These are phyloP conservation scores for Gouania willdenowi DNA, from an alignment of 2,797 vertebrate genomes.

Conservation along the genomic window DNA sequence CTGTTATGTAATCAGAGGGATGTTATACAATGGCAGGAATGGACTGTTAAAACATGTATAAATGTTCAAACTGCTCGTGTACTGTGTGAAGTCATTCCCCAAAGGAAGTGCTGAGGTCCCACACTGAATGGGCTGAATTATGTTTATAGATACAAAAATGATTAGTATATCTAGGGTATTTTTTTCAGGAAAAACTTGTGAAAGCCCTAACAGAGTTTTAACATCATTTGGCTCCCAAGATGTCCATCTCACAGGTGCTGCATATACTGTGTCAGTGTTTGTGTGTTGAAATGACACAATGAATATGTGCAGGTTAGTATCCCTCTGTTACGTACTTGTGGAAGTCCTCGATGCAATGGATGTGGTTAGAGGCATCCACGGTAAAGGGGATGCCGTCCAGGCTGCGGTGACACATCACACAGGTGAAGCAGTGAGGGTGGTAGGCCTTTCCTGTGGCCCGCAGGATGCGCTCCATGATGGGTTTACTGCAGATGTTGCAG, in stretches of 20 bases:
- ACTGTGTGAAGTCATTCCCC: slow-evolving; percentile 7
- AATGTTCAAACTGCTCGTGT: slow-evolving; percentile 4
- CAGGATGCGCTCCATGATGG: slow-evolving; percentile 98
- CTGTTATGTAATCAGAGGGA: slow-evolving; percentile 34
- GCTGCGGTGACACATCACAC: slow-evolving; percentile 93
- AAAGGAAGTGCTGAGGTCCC: slow-evolving; percentile 13
- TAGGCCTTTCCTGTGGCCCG: slow-evolving; percentile 95
- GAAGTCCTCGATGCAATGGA: slow-evolving; percentile 99
- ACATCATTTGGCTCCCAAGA: too few relatives aligned
- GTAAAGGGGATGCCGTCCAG: slow-evolving; percentile 97
- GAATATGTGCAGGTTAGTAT: too few relatives aligned
- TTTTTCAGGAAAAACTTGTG: too few relatives aligned
- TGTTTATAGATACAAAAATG: too few relatives aligned
- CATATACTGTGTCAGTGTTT: too few relatives aligned
- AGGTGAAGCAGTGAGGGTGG: slow-evolving; percentile 98
- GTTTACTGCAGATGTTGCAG: slow-evolving; percentile 90
- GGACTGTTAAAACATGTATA: slow-evolving; percentile 9
- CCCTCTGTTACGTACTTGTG: slow-evolving; percentile 91
- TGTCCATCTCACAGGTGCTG: too few relatives aligned
- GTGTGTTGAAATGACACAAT: too few relatives aligned
- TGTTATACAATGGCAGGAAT: slow-evolving; percentile 44
- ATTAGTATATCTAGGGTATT: too few relatives aligned
- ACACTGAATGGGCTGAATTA: not conserved
- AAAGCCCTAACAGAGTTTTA: too few relatives aligned
- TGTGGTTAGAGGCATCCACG: slow-evolving; percentile 92